Evolutionary conservation across 2,113 vertebrate genomes (phyloP).

Genomic region (Martes martes): DNA sequence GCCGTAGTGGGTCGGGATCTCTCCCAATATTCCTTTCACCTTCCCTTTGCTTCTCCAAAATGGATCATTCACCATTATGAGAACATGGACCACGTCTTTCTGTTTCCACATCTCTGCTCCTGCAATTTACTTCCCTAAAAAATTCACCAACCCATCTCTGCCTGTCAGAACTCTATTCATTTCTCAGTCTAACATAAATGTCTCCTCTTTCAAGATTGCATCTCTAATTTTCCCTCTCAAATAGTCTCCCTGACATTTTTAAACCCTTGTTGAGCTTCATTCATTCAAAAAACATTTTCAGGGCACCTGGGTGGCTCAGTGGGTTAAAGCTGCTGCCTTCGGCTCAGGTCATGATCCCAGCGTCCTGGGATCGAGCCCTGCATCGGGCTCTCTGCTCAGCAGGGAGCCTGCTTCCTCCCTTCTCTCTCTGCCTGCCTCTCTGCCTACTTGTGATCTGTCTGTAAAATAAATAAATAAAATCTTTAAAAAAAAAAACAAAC

Average conservation of each 20-base stretch:
- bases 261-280: not conserved
- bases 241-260: slow-evolving; percentile 1
- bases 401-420: too few species aligned
- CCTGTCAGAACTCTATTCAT: not conserved
- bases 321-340: too few species aligned
- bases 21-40: not conserved
- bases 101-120: not conserved
- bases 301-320: not conserved
- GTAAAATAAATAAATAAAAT: too few species aligned
- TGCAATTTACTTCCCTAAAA: not conserved
- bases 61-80: not conserved
- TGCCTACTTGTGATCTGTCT: too few species aligned
- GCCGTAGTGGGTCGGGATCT: not conserved
- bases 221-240: slow-evolving; percentile 11
- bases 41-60: not conserved
- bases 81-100: not conserved
- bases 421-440: too few species aligned
- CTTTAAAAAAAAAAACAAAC: not conserved
- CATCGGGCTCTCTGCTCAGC: too few species aligned
- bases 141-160: not conserved
- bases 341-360: too few species aligned
- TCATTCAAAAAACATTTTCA: slow-evolving; percentile 9
- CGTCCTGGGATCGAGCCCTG: too few species aligned
- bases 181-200: not conserved
- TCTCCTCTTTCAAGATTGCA: slow-evolving; percentile 4